Conservation (phyloP, 2,797 vertebrate species). For the Anniella stebbinsi region DNA sequence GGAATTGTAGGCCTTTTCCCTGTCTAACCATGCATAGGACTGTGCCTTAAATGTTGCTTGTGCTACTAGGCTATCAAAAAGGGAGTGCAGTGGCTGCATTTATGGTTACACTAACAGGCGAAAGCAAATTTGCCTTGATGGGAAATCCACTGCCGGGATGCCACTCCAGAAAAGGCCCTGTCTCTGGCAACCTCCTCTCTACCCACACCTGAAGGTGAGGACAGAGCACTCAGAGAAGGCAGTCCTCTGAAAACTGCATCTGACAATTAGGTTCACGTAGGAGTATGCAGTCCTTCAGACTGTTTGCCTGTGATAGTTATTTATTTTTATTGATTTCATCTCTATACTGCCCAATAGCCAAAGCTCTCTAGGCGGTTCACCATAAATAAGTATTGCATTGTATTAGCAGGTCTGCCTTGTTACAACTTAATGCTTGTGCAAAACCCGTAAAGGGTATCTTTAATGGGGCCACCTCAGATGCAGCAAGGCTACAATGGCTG, state of each 20-base stretch:
- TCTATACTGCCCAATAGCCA: too few relatives aligned
- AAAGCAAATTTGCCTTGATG: not conserved
- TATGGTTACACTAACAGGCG: not conserved
- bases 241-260: not conserved
- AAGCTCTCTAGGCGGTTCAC: too few relatives aligned
- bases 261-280: not conserved
- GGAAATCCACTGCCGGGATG: not conserved
- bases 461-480: not conserved
- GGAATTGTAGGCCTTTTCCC: too few relatives aligned
- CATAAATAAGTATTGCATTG: conserved; percentile 9
- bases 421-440: conserved; percentile 5
- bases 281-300: not conserved
- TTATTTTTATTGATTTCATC: too few relatives aligned
- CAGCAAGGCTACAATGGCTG: fast-evolving
- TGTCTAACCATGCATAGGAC: too few relatives aligned
- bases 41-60: not conserved
- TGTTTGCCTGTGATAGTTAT: not conserved
- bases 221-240: not conserved
- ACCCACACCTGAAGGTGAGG: not conserved
- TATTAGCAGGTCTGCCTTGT: conserved; percentile 31
- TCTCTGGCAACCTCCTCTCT: not conserved
- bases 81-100: conserved; percentile 1
- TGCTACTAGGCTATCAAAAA: conserved; percentile 2
- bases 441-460: not conserved
- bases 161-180: not conserved